Base-by-base conservation (phyloP, 2,113 vertebrate species). In the Pagrus major region DNA sequence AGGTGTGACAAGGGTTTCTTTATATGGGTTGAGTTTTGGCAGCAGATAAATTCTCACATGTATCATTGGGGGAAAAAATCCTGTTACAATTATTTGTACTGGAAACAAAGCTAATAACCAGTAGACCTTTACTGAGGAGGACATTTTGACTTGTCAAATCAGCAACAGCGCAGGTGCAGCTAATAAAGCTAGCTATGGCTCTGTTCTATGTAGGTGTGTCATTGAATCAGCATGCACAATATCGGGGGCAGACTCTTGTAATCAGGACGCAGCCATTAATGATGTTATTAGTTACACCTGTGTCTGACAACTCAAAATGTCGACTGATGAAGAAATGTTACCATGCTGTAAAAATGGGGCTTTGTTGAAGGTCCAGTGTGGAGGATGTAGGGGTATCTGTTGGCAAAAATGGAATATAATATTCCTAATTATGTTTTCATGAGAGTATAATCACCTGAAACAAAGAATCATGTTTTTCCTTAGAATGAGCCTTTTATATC, bases 11-110 rank as follows among this genome's bases (percentile, higher is more conserved):
- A 76, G 4, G 66, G 11, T 71, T 66, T 65, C 27, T 68, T 76
- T 69, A 42, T 71, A 71, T 20, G 6, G 35, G 78, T 60, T 59
- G 11, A 49, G 54, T 72, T 81, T 60, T 46, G 61, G 56, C 67
- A 47, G 29, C 54, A 56, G 59, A 78, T 44, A 8, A 63, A 65
- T 6, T 74, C 37, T 71, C 18, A 56, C 31, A 23, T 44, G 21
- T 68, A 7, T 11, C 15, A 3, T 1, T 2, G 20, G 12, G 15
- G 14, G 23, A 2, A 18, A n/a, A 41, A 20, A 23, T n/a, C 23
- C 23, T 12, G 18, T 29, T 60, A 25, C 2, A 52, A 27, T 21
- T 41, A 12, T 12, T 27, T 49, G n/a, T 66, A 16, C 63, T 20
- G 25, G 27, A 39, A 44, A 39, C 7, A 39, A 41, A 51, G 54